These are phyloP conservation scores for Hippocampus kuda DNA, from an alignment of 2,797 vertebrate species.

Conservation along the genomic window DNA sequence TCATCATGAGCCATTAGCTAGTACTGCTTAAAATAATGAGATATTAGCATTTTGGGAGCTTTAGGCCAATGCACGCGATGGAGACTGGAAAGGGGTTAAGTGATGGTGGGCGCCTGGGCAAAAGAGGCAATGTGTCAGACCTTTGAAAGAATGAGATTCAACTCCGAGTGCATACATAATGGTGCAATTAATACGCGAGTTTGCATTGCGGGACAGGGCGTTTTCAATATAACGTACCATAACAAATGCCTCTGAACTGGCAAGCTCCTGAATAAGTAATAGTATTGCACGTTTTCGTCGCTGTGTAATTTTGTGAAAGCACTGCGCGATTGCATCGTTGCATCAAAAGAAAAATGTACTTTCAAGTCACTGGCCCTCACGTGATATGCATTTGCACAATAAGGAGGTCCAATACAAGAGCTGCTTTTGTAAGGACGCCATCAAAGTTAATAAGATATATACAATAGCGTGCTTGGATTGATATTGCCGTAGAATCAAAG, in stretches of 20 bases:
- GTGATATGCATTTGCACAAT: background rate
- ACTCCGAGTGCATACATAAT: conserved; percentile 8
- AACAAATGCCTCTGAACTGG: conserved; percentile 12
- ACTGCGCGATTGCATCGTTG: background rate
- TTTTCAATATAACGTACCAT: conserved; percentile 6
- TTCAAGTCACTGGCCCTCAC: background rate
- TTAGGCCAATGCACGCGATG: conserved; percentile 14
- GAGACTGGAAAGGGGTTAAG: background rate
- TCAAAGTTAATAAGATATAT: background rate
- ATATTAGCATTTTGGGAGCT: conserved; percentile 26
- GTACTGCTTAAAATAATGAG: conserved; percentile 19
- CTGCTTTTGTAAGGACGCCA: background rate
- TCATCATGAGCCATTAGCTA: conserved; percentile 38
- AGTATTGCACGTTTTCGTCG: background rate
- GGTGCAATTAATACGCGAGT: conserved; percentile 10
- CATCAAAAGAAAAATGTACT: background rate
- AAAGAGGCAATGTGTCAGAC: conserved; percentile 6
- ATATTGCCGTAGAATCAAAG: background rate
- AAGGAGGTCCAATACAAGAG: background rate
- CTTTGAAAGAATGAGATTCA: conserved; percentile 11
- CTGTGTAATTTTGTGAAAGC: background rate
- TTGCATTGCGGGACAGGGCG: conserved; percentile 15
- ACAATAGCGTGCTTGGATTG: background rate
- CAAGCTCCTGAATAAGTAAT: conserved; percentile 34
- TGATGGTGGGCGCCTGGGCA: background rate